Evolutionary conservation across 2,888 invertebrate species (phyloP).

Genomic region (Malthinus seriepunctatus): DNA sequence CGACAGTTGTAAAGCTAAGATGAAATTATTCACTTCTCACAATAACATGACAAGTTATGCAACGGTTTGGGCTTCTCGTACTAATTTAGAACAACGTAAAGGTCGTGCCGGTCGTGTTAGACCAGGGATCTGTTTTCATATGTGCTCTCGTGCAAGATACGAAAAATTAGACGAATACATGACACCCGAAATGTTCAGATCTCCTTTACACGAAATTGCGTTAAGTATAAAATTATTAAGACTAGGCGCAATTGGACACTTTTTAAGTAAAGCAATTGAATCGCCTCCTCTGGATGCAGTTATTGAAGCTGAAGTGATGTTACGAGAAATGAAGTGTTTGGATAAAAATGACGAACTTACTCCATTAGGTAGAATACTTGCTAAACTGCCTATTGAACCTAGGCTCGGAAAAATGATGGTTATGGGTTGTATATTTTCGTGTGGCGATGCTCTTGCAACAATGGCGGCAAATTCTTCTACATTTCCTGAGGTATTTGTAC

Average conservation of each 20-base stretch:
- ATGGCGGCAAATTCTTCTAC: conserved; percentile 96
- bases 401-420: conserved; percentile 97
- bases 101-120: conserved; percentile 94
- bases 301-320: conserved; percentile 87
- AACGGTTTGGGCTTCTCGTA: conserved; percentile 93
- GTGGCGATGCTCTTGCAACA: conserved; percentile 88
- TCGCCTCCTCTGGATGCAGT: conserved; percentile 98
- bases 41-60: conserved; percentile 99
- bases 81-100: conserved; percentile 92
- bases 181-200: conserved; percentile 97
- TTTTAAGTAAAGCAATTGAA: conserved; percentile 93
- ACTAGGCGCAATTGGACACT: conserved; percentile 90
- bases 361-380: conserved; percentile 89
- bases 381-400: conserved; percentile 94
- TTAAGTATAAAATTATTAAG: conserved; percentile 88
- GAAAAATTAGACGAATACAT: conserved; percentile 82
- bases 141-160: conserved; percentile 80
- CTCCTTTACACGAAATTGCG: conserved; percentile 93
- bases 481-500: conserved; percentile 91
- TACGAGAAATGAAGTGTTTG: conserved; percentile 88
- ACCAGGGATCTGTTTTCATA: conserved; percentile 91
- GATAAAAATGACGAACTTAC: conserved; percentile 88
- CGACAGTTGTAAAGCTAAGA: conserved; percentile 95
- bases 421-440: conserved; percentile 86
- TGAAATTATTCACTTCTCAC: conserved; percentile 96